Conservation (phyloP, 2,888 invertebrate species). For the Drosophila merina region DNA sequence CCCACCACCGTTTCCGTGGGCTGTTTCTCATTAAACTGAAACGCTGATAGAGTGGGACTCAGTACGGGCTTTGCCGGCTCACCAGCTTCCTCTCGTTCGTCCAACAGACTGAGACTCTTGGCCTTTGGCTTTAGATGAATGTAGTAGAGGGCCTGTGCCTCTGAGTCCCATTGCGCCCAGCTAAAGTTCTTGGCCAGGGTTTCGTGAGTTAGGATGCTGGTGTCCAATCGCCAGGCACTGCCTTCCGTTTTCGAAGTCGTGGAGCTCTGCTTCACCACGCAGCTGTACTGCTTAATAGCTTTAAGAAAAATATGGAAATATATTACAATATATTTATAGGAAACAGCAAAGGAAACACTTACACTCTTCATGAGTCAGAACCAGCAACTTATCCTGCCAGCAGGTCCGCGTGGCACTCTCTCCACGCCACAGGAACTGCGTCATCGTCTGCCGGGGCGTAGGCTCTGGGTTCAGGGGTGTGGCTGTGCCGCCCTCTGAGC, state of each 20-base stretch:
- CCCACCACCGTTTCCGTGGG: slow-evolving; percentile 94
- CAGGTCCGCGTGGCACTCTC: slow-evolving; percentile 70
- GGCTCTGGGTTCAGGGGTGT: slow-evolving; percentile 84
- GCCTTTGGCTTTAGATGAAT: slow-evolving; percentile 91
- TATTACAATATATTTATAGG: accelerated
- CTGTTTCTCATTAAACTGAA: slow-evolving; percentile 93
- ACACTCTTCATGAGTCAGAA: slow-evolving; percentile 92
- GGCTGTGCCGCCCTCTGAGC: slow-evolving; percentile 41
- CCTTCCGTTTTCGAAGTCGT: slow-evolving; percentile 52
- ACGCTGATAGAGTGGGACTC: slow-evolving; percentile 91
- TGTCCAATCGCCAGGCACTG: slow-evolving; percentile 85
- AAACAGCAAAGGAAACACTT: slow-evolving; percentile 56
- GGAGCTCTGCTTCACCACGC: slow-evolving; percentile 81
- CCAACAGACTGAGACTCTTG: slow-evolving; percentile 87
- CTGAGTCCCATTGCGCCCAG: slow-evolving; percentile 94
- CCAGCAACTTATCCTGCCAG: slow-evolving; percentile 87
- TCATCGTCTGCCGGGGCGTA: slow-evolving; percentile 89
- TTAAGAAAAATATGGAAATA: not conserved
- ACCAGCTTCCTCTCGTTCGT: slow-evolving; percentile 87
- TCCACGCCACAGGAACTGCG: slow-evolving; percentile 87
- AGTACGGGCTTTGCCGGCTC: slow-evolving; percentile 83
- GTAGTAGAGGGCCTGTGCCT: slow-evolving; percentile 90
- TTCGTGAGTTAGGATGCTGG: slow-evolving; percentile 85
- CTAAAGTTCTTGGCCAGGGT: slow-evolving; percentile 89
- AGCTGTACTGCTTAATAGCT: slow-evolving; percentile 78